Conservation (phyloP, 1,140 invertebrate species). For the Drosophila elegans region DNA sequence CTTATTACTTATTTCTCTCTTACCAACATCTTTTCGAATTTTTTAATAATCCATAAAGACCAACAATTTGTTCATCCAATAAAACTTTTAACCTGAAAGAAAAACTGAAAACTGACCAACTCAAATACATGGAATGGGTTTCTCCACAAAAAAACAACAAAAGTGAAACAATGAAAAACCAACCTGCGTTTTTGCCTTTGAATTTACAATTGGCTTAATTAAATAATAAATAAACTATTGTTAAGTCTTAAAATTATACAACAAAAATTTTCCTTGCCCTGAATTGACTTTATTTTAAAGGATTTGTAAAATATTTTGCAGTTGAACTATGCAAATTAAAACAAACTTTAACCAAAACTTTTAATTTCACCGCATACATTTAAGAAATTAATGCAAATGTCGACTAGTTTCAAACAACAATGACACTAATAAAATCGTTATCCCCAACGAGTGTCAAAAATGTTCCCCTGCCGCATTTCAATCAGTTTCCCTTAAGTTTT, state of each 20-base stretch:
- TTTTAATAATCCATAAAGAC: neutral
- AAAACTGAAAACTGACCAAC: neutral
- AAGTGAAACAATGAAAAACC: neutral
- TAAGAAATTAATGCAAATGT: too few species aligned
- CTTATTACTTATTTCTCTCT: too few species aligned
- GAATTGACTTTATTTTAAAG: neutral
- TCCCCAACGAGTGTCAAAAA: neutral
- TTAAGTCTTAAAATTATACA: neutral
- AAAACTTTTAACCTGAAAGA: neutral
- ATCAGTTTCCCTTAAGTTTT: slow-evolving; percentile 11
- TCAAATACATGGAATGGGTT: neutral
- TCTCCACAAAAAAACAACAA: neutral
- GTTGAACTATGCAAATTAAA: too few species aligned
- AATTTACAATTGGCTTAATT: neutral
- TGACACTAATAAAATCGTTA: neutral
- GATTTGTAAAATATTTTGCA: too few species aligned
- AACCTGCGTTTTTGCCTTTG: neutral
- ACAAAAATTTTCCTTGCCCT: neutral
- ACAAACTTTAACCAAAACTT: too few species aligned
- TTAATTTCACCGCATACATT: too few species aligned
- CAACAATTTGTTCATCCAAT: neutral
- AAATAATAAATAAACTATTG: neutral
- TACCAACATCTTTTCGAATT: too few species aligned
- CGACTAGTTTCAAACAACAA: neutral
- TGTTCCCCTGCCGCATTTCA: slow-evolving; percentile 5